phyloP scores from a whole-genome alignment of 2,797 vertebrate genomes.

The Labeo calbasu region DNA sequence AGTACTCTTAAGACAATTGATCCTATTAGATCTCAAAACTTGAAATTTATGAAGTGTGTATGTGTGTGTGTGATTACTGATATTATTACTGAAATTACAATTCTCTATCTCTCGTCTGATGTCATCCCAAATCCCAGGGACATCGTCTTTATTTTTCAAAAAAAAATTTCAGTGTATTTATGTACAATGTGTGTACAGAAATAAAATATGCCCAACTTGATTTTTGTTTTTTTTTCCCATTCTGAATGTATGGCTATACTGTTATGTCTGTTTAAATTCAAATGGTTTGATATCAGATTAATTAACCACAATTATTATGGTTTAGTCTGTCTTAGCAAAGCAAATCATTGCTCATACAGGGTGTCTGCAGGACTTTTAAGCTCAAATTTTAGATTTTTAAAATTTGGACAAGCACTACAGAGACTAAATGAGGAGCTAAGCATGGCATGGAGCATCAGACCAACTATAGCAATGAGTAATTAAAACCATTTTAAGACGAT shows the following conservation, averaged over 20 bases:
- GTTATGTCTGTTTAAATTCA: not conserved
- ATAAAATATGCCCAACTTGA: conserved; percentile 55
- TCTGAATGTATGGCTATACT: not conserved
- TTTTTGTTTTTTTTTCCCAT: not conserved
- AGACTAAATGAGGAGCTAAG: no score
- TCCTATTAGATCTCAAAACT: conserved; percentile 14
- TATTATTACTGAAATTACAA: conserved; percentile 30
- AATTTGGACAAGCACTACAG: no score
- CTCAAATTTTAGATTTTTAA: no score
- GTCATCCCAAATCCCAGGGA: conserved; percentile 37
- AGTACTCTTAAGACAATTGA: conserved; percentile 6
- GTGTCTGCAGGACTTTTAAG: no score
- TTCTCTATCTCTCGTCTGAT: conserved; percentile 28
- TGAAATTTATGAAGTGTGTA: conserved; percentile 3
- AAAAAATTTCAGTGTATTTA: conserved; percentile 49
- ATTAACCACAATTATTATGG: not conserved
- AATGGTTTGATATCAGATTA: not conserved
- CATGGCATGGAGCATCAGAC: no score
- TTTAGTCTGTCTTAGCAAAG: not conserved
- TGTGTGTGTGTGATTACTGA: conserved; percentile 7
- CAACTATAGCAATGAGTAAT: no score
- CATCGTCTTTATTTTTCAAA: conserved; percentile 37
- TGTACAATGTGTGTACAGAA: conserved; percentile 59
- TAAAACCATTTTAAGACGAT: no score
- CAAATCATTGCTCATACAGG: not conserved